These are phyloP conservation scores for Meliscaeva auricollis DNA, from an alignment of 2,888 invertebrate species.

Conservation along the genomic window DNA sequence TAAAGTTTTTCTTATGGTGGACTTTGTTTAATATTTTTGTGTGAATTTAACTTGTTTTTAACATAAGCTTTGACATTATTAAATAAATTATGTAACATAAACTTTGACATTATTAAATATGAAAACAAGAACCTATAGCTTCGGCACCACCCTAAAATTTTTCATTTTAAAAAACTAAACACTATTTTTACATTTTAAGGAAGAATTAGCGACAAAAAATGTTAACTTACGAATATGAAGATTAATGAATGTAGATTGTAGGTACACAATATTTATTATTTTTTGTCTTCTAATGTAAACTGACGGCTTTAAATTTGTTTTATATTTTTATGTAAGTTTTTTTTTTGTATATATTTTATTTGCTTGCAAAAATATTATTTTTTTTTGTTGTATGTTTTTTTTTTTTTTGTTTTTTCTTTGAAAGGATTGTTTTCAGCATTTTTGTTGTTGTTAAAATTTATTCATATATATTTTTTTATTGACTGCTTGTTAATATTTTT, in stretches of 20 bases:
- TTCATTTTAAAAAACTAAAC: constrained; percentile 6
- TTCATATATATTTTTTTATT: constrained; percentile 39
- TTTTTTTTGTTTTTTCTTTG: constrained; percentile 27
- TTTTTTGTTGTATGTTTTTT: background rate
- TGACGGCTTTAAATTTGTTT: constrained; percentile 55
- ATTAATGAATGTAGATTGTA: constrained; percentile 40
- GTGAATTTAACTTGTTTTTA: background rate
- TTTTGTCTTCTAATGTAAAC: constrained; percentile 45
- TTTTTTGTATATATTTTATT: constrained; percentile 60
- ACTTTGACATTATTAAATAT: background rate
- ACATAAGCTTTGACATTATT: background rate
- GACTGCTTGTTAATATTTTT: constrained; percentile 26
- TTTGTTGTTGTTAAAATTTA: constrained; percentile 36
- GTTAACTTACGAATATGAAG: constrained; percentile 43
- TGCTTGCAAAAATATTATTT: constrained; percentile 74
- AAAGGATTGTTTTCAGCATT: constrained; percentile 71
- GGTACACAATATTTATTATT: constrained; percentile 33
- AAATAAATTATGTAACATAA: background rate
- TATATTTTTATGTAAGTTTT: constrained; percentile 57
- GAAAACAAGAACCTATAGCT: background rate
- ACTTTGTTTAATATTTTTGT: background rate
- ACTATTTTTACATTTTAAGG: constrained; percentile 49
- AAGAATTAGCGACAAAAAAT: constrained; percentile 60
- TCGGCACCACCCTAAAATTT: background rate
- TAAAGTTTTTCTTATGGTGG: too few species aligned